These are phyloP conservation scores for Urocyon cinereoargenteus DNA, from an alignment of 2,797 vertebrate species.

Conservation along the genomic window DNA sequence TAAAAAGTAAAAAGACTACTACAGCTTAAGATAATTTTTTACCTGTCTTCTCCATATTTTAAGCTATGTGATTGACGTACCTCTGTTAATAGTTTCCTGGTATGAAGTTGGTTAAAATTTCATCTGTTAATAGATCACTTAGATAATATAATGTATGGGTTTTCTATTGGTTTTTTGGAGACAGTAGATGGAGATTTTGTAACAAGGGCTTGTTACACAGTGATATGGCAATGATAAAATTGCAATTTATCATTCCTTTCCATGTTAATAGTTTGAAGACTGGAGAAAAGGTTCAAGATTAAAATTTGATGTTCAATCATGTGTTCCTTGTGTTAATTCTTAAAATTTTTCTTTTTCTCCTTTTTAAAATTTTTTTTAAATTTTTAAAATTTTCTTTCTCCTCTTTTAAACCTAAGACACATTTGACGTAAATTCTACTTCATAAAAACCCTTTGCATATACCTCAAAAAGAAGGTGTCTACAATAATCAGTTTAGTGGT, in stretches of 20 bases:
- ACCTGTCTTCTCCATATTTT: conserved; percentile 87
- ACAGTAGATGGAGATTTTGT: conserved; percentile 87
- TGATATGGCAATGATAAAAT: conserved; percentile 85
- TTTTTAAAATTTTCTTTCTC: conserved; percentile 67
- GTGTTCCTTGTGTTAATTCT: conserved; percentile 84
- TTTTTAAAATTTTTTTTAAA: conserved; percentile 62
- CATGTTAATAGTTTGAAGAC: conserved; percentile 79
- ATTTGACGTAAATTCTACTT: neutral
- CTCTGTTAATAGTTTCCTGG: conserved; percentile 88
- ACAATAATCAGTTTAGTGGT: neutral
- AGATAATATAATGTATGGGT: conserved; percentile 85
- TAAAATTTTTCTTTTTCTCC: conserved; percentile 3
- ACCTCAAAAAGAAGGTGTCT: neutral
- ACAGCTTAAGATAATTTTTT: conserved; percentile 88
- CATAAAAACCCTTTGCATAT: neutral
- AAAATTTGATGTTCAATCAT: conserved; percentile 84
- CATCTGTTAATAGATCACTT: conserved; percentile 88
- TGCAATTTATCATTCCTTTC: conserved; percentile 85
- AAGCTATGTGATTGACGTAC: conserved; percentile 88
- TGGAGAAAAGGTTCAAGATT: conserved; percentile 79
- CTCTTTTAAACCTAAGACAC: neutral
- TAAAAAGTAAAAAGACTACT: conserved; percentile 89
- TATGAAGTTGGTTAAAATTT: conserved; percentile 88
- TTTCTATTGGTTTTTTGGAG: conserved; percentile 86
- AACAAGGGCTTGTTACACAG: conserved; percentile 88